These are phyloP conservation scores for Cnemophilus loriae DNA, from an alignment of 2,113 vertebrate species.

Conservation along the genomic window DNA sequence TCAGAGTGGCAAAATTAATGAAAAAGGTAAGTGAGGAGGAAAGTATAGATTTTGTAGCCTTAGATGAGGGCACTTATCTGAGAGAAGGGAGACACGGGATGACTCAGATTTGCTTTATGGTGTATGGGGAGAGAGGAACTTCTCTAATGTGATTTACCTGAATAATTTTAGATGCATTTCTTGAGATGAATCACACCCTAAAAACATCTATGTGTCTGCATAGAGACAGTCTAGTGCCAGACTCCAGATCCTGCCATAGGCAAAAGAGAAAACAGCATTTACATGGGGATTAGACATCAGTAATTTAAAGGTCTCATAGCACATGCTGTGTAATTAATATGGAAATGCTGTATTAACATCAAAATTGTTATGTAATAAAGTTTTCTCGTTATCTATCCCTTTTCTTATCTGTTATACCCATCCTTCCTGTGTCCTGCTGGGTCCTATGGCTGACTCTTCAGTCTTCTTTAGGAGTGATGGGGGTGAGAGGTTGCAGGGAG, in stretches of 20 bases:
- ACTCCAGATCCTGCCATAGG: not conserved
- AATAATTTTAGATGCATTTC: slow-evolving; percentile 3
- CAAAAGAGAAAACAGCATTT: not conserved
- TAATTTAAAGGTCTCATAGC: not conserved
- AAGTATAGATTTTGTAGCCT: not conserved
- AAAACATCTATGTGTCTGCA: not conserved
- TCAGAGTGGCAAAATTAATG: not conserved
- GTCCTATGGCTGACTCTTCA: not conserved
- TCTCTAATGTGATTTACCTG: not conserved
- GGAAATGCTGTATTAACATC: not conserved
- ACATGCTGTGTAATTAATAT: not conserved
- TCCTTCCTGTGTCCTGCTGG: not conserved
- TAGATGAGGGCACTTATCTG: not conserved
- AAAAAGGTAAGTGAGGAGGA: not conserved
- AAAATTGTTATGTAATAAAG: not conserved
- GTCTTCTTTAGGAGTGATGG: fast-evolving
- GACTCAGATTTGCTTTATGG: not conserved
- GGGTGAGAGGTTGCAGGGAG: not conserved
- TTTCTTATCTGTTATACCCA: not conserved
- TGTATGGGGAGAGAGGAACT: not conserved
- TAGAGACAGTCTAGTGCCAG: not conserved
- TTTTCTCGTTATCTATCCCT: not conserved
- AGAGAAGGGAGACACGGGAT: not conserved
- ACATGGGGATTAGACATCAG: not conserved
- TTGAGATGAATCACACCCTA: not conserved